phyloP scores from a whole-genome alignment of 2,113 vertebrate genomes.

The Larimichthys crocea region DNA sequence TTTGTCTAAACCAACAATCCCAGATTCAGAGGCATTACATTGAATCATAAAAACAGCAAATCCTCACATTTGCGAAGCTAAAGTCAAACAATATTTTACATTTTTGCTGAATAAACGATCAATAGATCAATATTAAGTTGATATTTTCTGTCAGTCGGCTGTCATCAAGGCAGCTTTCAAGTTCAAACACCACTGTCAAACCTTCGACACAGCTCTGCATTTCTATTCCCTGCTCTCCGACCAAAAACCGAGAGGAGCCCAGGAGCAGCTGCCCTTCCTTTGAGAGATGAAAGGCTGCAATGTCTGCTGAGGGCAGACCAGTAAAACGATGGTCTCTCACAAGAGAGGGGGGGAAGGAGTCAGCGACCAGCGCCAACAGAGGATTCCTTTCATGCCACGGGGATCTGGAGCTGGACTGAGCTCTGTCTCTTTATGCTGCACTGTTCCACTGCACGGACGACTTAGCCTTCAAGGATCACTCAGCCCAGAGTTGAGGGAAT shows the following conservation, averaged over 20 bases:
- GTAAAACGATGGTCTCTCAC: constrained; percentile 58
- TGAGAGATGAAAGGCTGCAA: constrained; percentile 67
- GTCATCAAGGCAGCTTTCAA: not conserved
- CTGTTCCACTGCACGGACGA: constrained; percentile 39
- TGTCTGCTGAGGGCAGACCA: constrained; percentile 60
- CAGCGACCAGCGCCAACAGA: constrained; percentile 60
- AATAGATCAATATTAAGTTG: not conserved
- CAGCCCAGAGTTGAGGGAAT: constrained; percentile 12
- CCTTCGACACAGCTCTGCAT: not conserved
- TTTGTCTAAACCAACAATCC: not conserved
- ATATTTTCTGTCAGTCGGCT: not conserved
- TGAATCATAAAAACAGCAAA: not conserved
- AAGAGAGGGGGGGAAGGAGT: constrained; percentile 2
- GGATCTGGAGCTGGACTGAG: constrained; percentile 57
- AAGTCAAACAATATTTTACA: not conserved
- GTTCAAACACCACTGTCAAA: not conserved
- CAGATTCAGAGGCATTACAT: no score
- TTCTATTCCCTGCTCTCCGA: not conserved
- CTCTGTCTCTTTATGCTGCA: constrained; percentile 35
- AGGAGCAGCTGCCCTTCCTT: constrained; percentile 60
- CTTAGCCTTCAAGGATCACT: constrained; percentile 46
- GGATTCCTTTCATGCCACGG: constrained; percentile 72
- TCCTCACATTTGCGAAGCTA: not conserved
- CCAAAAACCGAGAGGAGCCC: constrained; percentile 7
- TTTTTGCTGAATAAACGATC: not conserved